These are phyloP conservation scores for Aspidoscelis tigris DNA, from an alignment of 2,113 vertebrate genomes.

Conservation along the genomic window DNA sequence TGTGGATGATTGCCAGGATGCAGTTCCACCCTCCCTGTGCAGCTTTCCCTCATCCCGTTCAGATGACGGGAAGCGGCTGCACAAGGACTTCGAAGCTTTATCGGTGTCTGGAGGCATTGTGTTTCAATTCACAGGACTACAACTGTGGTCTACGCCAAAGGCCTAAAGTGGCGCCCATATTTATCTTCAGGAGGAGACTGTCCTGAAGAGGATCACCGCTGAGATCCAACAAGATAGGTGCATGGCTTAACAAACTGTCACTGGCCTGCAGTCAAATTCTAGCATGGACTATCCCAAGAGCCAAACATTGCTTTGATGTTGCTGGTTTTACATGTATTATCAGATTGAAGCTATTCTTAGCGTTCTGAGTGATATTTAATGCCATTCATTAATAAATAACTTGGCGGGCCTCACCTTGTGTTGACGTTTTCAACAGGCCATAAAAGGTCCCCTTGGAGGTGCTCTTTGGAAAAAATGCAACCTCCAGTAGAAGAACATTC, in stretches of 20 bases:
- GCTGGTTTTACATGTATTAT: neutral
- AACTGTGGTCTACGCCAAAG: neutral
- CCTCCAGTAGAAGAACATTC: accelerated
- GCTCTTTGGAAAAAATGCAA: neutral
- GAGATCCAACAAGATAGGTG: neutral
- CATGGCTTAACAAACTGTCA: neutral
- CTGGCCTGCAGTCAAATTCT: neutral
- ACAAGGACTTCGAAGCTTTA: no score
- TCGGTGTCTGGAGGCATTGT: no score
- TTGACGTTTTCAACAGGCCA: conserved; percentile 32
- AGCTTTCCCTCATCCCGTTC: no score
- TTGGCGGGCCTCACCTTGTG: neutral
- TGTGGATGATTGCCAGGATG: no score
- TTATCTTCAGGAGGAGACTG: neutral
- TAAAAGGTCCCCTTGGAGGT: neutral
- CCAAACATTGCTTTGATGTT: neutral
- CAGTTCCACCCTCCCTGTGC: no score
- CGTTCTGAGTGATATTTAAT: neutral
- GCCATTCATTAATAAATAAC: conserved; percentile 7
- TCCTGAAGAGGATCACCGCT: neutral
- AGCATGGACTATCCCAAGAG: neutral
- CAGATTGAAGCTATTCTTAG: neutral
- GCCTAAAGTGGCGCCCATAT: neutral
- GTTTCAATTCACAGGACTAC: neutral
- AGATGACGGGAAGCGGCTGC: no score